Percentiles rank a stretch among this genome's conserved stretches.
These are phyloP conservation scores for Augiades crinisus DNA, from an alignment of 2,888 invertebrate species.

Conservation along the genomic window DNA sequence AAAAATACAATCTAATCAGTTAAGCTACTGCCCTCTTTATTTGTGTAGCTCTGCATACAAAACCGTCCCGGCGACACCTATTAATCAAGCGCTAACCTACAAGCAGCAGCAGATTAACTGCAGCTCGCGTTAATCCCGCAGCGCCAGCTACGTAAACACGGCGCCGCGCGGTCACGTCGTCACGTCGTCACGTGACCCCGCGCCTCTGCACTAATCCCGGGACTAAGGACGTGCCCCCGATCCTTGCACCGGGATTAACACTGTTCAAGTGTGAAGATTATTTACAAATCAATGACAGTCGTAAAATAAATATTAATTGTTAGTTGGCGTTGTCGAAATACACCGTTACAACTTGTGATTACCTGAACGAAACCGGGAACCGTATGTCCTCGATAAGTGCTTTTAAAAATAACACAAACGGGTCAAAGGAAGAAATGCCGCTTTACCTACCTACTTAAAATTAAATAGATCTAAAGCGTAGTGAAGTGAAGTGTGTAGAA, in stretches of 20 bases:
- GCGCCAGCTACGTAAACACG: constrained; percentile 23
- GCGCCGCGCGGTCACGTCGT: constrained; percentile 39
- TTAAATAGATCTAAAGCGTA: too few species aligned
- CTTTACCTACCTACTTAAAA: too few species aligned
- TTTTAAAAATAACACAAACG: too few species aligned
- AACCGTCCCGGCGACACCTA: constrained; percentile 1
- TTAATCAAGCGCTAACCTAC: constrained; percentile 10
- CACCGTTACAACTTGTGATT: too few species aligned
- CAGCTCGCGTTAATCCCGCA: constrained; percentile 13
- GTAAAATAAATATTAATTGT: too few species aligned
- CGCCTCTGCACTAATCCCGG: constrained; percentile 37
- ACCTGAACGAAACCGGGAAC: too few species aligned
- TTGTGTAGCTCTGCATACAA: constrained; percentile 6
- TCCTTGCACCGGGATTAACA: constrained; percentile 33
- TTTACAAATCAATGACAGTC: background rate
- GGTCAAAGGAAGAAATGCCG: too few species aligned
- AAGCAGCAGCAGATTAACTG: constrained; percentile 5
- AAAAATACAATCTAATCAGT: background rate
- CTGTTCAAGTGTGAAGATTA: constrained; percentile 18
- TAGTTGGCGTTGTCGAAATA: too few species aligned
- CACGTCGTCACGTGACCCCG: constrained; percentile 30
- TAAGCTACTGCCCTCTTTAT: constrained; percentile 17
- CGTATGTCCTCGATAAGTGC: too few species aligned
- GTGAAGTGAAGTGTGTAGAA: too few species aligned
- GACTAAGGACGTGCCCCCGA: constrained; percentile 34